Evolutionary conservation across 2,888 invertebrate species (phyloP).

Genomic region (Malacosoma neustria): DNA sequence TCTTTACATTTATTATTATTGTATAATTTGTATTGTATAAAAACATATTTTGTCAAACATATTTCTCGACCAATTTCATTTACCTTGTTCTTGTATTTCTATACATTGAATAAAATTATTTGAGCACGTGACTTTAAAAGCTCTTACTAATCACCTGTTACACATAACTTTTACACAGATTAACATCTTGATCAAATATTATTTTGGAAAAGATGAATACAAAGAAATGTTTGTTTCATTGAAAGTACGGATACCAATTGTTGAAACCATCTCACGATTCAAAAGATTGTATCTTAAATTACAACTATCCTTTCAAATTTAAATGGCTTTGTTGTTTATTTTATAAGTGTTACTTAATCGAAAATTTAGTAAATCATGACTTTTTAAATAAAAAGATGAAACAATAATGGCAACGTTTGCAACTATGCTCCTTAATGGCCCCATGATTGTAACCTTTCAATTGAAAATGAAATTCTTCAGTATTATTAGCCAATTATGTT

Average conservation of each 20-base stretch:
- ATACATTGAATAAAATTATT: too few species aligned
- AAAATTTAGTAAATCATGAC: constrained; percentile 29
- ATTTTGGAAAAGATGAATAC: background rate
- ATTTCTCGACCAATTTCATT: too few species aligned
- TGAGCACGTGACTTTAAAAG: too few species aligned
- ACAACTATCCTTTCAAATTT: background rate
- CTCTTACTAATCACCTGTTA: too few species aligned
- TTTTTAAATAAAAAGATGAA: background rate
- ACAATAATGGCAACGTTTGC: constrained; percentile 5
- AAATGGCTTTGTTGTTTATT: constrained; percentile 14
- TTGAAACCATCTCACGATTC: constrained; percentile 7
- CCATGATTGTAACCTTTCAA: too few species aligned
- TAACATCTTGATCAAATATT: background rate
- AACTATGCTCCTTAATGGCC: background rate
- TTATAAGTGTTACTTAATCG: constrained; percentile 25
- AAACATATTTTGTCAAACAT: too few species aligned
- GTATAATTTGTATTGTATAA: too few species aligned
- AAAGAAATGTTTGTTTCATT: background rate
- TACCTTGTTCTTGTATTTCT: too few species aligned
- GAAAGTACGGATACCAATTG: background rate
- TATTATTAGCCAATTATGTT: too few species aligned
- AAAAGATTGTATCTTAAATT: constrained; percentile 1
- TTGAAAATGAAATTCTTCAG: too few species aligned
- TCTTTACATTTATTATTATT: too few species aligned
- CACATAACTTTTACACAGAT: too few species aligned